These are phyloP conservation scores for Tipula helvola DNA, from an alignment of 2,888 invertebrate genomes.

Conservation along the genomic window DNA sequence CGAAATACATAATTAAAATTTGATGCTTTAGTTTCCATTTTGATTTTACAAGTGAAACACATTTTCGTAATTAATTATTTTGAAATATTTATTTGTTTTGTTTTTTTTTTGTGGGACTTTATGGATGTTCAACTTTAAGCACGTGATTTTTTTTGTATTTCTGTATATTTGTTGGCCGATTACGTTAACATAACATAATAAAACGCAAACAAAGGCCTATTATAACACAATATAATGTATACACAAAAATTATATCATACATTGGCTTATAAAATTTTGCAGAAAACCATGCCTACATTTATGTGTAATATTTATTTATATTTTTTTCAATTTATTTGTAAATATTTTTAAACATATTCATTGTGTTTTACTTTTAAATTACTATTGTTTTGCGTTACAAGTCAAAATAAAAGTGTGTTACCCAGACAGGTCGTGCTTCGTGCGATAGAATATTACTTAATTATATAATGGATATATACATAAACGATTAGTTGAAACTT, in stretches of 20 bases:
- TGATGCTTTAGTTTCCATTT: too few relatives aligned
- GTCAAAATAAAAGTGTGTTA: neutral
- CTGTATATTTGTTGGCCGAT: neutral
- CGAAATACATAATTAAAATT: too few relatives aligned
- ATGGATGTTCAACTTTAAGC: neutral
- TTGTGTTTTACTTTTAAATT: neutral
- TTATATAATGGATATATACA: neutral
- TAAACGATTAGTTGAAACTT: neutral
- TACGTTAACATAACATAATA: neutral
- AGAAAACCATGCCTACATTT: neutral
- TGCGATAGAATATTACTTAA: neutral
- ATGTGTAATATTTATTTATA: neutral
- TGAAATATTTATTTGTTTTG: too few relatives aligned
- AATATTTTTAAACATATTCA: neutral
- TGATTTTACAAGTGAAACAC: too few relatives aligned
- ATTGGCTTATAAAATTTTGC: neutral
- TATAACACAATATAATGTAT: too few relatives aligned
- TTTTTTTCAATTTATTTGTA: neutral
- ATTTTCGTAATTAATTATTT: too few relatives aligned
- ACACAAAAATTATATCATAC: neutral
- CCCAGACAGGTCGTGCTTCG: neutral
- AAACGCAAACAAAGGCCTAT: neutral
- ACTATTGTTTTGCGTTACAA: neutral
- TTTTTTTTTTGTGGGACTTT: neutral
- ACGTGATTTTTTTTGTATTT: neutral